A percentile compares a stretch with the other conserved stretches of the same genome.
These are phyloP conservation scores for Corythaeola cristata DNA, from an alignment of 2,113 vertebrate species.

Conservation along the genomic window DNA sequence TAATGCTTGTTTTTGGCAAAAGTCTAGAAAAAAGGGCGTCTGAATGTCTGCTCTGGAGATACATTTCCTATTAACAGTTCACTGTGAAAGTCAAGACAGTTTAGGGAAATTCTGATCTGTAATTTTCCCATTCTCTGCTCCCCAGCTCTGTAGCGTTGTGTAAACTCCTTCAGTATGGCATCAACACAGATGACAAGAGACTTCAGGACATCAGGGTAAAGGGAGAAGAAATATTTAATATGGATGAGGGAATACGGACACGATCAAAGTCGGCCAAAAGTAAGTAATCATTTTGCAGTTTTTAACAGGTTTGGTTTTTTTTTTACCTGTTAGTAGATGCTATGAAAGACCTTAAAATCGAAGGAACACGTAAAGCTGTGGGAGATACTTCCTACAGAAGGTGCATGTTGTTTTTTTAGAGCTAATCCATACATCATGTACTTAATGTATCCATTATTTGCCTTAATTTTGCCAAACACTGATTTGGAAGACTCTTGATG, in stretches of 20 bases:
- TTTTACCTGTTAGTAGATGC: background rate
- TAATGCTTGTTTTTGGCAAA: background rate
- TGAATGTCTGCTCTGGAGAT: background rate
- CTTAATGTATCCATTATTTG: background rate
- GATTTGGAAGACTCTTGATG: background rate
- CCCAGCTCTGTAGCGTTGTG: constrained; percentile 92
- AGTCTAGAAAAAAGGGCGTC: background rate
- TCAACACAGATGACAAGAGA: constrained; percentile 93
- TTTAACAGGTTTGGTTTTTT: fast-evolving
- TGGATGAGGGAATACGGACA: constrained; percentile 92
- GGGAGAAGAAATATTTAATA: constrained; percentile 91
- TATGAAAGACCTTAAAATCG: background rate
- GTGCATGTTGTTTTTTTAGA: background rate
- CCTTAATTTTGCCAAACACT: background rate
- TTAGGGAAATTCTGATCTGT: background rate
- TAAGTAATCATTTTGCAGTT: constrained; percentile 56
- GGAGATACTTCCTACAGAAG: background rate
- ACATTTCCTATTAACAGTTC: background rate
- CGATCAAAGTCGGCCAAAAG: constrained; percentile 94
- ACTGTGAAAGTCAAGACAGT: background rate
- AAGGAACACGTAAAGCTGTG: background rate
- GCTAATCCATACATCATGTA: background rate
- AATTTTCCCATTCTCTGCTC: background rate
- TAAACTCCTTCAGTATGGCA: constrained; percentile 94
- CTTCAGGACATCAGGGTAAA: constrained; percentile 96